phyloP scores from a whole-genome alignment of 2,888 invertebrate genomes.

The Sesamia inferens region DNA sequence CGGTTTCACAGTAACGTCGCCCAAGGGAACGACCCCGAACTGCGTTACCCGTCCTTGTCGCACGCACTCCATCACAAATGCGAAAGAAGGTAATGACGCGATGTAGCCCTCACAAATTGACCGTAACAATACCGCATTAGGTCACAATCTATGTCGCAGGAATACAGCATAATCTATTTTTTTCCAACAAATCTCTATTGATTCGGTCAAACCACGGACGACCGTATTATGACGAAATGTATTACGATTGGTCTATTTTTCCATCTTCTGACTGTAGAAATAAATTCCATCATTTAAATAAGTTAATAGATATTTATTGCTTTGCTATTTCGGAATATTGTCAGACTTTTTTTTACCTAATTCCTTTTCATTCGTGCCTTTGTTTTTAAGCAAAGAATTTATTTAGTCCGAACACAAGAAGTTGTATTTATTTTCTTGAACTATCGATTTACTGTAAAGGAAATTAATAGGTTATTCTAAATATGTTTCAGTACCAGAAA shows the following conservation, averaged over 20 bases:
- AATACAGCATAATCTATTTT: constrained; percentile 72
- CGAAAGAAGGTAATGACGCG: constrained; percentile 76
- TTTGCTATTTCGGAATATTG: constrained; percentile 66
- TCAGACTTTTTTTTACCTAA: constrained; percentile 57
- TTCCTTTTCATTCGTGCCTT: constrained; percentile 34
- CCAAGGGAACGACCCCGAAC: constrained; percentile 79
- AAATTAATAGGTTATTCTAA: constrained; percentile 54
- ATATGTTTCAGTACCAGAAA: constrained; percentile 50
- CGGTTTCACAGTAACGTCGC: constrained; percentile 84
- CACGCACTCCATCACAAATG: constrained; percentile 73
- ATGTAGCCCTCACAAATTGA: constrained; percentile 79
- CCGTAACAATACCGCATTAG: constrained; percentile 83
- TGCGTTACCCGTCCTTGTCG: constrained; percentile 75
- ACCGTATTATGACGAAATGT: constrained; percentile 68
- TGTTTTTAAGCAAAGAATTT: constrained; percentile 9
- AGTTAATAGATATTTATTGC: constrained; percentile 72
- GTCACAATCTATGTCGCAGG: constrained; percentile 77
- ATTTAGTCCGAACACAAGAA: constrained; percentile 24
- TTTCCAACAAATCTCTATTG: constrained; percentile 71
- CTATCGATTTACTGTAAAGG: constrained; percentile 17
- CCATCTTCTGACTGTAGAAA: constrained; percentile 66
- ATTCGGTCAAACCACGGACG: constrained; percentile 67
- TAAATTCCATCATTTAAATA: constrained; percentile 70
- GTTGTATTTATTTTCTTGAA: constrained; percentile 26
- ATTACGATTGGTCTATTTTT: constrained; percentile 68